Evolutionary conservation across 2,888 invertebrate genomes (phyloP).

Genomic region (Rapana venosa): DNA sequence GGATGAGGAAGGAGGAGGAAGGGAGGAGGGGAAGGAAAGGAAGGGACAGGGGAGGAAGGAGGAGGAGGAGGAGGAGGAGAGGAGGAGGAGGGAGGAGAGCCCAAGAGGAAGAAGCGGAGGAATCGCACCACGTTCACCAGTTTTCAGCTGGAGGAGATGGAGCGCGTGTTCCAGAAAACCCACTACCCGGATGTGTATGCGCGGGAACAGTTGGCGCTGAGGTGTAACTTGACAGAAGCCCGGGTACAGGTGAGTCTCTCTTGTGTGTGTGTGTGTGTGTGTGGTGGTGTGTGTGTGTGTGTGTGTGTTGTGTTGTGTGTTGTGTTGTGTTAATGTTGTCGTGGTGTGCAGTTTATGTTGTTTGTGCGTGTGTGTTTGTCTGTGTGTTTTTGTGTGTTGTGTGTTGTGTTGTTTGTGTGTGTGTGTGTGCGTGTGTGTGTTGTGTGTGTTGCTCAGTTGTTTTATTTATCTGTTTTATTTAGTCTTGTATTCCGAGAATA

Average conservation of each 20-base stretch:
- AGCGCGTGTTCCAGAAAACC: slow-evolving; percentile 78
- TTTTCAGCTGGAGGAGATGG: slow-evolving; percentile 79
- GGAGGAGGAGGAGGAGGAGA: slow-evolving; percentile 50
- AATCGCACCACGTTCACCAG: slow-evolving; percentile 79
- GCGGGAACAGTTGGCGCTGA: slow-evolving; percentile 76
- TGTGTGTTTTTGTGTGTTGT: too few relatives aligned
- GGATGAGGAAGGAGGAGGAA: slow-evolving; percentile 10
- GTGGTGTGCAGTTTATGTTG: too few relatives aligned
- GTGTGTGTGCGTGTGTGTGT: too few relatives aligned
- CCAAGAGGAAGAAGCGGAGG: slow-evolving; percentile 75
- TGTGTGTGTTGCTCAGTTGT: too few relatives aligned
- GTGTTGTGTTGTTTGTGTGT: too few relatives aligned
- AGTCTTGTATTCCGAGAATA: too few relatives aligned
- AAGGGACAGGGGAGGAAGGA: slow-evolving; percentile 36
- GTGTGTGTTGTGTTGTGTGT: too few relatives aligned
- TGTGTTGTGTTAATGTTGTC: too few relatives aligned
- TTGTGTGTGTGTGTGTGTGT: too few relatives aligned
- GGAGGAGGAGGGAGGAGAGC: slow-evolving; percentile 50
- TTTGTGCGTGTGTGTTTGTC: too few relatives aligned
- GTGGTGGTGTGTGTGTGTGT: too few relatives aligned
- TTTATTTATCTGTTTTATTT: too few relatives aligned
- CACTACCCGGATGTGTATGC: slow-evolving; percentile 79
- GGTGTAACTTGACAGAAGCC: slow-evolving; percentile 78
- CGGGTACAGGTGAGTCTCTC: slow-evolving; percentile 74
- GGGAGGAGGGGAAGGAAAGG: slow-evolving; percentile 33